phyloP scores from a whole-genome alignment of 1,140 invertebrate species.

The Phymorhynchus buccinoides region DNA sequence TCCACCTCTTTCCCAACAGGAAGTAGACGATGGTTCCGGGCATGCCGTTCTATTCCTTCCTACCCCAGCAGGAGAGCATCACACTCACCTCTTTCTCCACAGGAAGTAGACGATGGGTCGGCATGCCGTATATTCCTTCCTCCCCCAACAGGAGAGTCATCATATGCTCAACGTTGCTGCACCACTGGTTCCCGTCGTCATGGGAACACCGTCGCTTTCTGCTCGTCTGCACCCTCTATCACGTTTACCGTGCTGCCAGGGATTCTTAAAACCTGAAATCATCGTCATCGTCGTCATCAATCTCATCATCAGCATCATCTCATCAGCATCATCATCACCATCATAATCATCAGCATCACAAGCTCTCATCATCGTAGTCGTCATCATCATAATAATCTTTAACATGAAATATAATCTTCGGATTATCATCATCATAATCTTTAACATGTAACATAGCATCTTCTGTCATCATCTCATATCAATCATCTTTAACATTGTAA shows the following conservation, averaged over 20 bases:
- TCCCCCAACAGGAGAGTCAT: conserved; percentile 90
- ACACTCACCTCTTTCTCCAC: conserved; percentile 69
- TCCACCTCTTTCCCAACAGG: too few species aligned
- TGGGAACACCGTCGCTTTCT: conserved; percentile 66
- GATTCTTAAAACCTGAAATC: conserved; percentile 86
- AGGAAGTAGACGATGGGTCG: conserved; percentile 74
- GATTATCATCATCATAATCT: too few species aligned
- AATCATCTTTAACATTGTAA: too few species aligned
- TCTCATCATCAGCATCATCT: too few species aligned
- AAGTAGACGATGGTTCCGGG: too few species aligned
- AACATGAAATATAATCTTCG: too few species aligned
- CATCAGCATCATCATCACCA: too few species aligned
- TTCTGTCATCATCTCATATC: too few species aligned
- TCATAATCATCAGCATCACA: neutral
- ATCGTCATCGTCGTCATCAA: neutral
- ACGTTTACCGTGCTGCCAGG: conserved; percentile 94
- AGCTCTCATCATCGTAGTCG: neutral
- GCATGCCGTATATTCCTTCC: conserved; percentile 75
- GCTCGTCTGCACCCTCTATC: conserved; percentile 77
- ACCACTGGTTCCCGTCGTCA: conserved; percentile 89
- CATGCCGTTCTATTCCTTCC: too few species aligned
- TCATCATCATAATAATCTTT: too few species aligned
- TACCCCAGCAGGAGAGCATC: too few species aligned
- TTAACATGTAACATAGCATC: too few species aligned
- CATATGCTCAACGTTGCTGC: conserved; percentile 94